phyloP scores from a whole-genome alignment of 2,113 vertebrate species.

The Nothoprocta pentlandii region DNA sequence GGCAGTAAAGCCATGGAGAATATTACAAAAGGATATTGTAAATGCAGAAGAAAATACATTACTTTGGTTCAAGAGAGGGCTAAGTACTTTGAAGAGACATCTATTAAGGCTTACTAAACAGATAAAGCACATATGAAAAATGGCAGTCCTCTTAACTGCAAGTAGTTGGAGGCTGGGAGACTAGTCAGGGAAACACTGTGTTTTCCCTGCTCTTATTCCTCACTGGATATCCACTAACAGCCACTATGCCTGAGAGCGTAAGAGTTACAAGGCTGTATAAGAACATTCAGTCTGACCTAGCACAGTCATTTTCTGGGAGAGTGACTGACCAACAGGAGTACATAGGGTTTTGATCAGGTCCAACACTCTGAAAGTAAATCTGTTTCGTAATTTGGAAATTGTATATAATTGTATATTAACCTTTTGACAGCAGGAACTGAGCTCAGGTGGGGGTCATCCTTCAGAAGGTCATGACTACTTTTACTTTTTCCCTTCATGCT shows the following conservation, averaged over 20 bases:
- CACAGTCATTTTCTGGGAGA: not conserved
- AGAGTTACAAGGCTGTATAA: not conserved
- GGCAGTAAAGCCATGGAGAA: not conserved
- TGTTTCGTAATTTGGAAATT: not conserved
- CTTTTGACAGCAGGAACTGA: constrained; percentile 91
- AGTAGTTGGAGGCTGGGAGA: not conserved
- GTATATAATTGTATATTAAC: constrained; percentile 69
- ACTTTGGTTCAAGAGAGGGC: not conserved
- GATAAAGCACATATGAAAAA: not conserved
- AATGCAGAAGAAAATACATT: not conserved
- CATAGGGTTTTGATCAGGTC: not conserved
- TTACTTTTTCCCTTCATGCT: constrained; percentile 97
- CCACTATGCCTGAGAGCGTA: not conserved
- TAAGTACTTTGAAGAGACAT: not conserved
- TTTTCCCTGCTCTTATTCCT: not conserved
- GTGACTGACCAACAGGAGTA: not conserved
- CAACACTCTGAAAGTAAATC: not conserved
- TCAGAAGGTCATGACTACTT: constrained; percentile 96
- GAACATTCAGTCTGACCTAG: not conserved
- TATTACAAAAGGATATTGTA: not conserved
- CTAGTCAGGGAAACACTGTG: not conserved
- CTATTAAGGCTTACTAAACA: not conserved
- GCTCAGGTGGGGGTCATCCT: constrained; percentile 93
- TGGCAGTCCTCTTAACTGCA: not conserved
- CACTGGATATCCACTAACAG: not conserved